phyloP scores from a whole-genome alignment of 2,113 vertebrate genomes.

The Athene cunicularia region DNA sequence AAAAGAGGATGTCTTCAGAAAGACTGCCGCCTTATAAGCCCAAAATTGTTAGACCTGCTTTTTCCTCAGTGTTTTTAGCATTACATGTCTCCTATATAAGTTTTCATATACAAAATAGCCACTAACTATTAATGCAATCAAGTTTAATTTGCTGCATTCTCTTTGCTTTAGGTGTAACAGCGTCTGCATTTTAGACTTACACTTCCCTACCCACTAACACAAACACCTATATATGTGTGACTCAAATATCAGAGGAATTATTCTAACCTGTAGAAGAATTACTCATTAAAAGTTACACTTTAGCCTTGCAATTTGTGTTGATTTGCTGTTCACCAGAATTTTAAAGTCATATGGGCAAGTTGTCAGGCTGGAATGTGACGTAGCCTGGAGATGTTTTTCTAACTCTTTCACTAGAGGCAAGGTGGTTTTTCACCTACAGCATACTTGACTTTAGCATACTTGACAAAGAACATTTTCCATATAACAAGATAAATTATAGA shows the following conservation, averaged over 20 bases:
- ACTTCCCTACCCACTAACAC: neutral
- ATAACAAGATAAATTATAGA: neutral
- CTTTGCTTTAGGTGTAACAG: neutral
- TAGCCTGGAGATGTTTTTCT: neutral
- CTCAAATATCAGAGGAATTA: neutral
- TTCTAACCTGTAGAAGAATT: neutral
- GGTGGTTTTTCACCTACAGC: too few relatives aligned
- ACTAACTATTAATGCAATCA: neutral
- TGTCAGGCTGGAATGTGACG: neutral
- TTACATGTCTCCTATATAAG: neutral
- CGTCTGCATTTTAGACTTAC: neutral
- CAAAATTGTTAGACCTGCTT: neutral
- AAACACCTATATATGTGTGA: rapidly evolving
- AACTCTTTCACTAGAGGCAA: neutral
- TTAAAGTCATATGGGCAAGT: neutral
- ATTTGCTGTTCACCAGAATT: neutral
- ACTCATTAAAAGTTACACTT: neutral
- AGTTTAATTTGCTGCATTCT: neutral
- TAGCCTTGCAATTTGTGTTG: neutral
- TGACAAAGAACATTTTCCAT: neutral
- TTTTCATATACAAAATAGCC: neutral
- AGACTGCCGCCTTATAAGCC: neutral
- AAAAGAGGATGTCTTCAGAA: neutral
- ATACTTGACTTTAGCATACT: too few relatives aligned
- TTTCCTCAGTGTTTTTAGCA: neutral